Percentiles rank a stretch among this genome's conserved stretches.
Conservation (phyloP, 2,888 invertebrate species). For the Microdon myrmicae region DNA sequence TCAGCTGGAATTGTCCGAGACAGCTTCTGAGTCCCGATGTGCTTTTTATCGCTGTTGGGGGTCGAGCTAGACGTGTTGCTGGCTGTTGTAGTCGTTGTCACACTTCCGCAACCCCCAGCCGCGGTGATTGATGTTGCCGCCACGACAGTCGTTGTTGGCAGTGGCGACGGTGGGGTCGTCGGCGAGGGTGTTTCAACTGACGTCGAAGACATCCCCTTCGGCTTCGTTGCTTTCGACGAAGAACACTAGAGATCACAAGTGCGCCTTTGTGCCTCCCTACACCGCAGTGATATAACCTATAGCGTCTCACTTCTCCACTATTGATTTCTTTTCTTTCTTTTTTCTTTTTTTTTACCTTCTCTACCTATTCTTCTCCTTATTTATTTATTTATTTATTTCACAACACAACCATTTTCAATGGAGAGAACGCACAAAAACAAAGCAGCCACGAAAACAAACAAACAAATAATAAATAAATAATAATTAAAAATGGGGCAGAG, state of each 20-base stretch:
- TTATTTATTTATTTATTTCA: no score
- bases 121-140: slow-evolving; percentile 45
- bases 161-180: slow-evolving; percentile 55
- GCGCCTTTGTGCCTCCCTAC: not conserved
- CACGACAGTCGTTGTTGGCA: slow-evolving; percentile 52
- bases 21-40: slow-evolving; percentile 68
- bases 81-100: slow-evolving; percentile 48
- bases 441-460: no score
- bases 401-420: not conserved
- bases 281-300: slow-evolving; percentile 10
- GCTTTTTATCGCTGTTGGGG: slow-evolving; percentile 49
- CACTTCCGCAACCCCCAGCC: slow-evolving; percentile 43
- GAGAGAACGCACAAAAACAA: no score
- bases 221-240: not conserved
- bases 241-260: no score
- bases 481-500: no score
- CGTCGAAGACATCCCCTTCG: slow-evolving; percentile 57
- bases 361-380: slow-evolving; percentile 23
- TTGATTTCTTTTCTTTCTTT: slow-evolving; percentile 19
- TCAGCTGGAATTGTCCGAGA: slow-evolving; percentile 85
- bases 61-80: slow-evolving; percentile 37
- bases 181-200: slow-evolving; percentile 58
- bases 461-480: no score
- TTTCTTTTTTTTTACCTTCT: slow-evolving; percentile 15
- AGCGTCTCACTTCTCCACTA: slow-evolving; percentile 14